A percentile compares a stretch with the other conserved stretches of the same genome.
phyloP scores from a whole-genome alignment of 2,797 vertebrate species.

The Cynopterus sphinx region DNA sequence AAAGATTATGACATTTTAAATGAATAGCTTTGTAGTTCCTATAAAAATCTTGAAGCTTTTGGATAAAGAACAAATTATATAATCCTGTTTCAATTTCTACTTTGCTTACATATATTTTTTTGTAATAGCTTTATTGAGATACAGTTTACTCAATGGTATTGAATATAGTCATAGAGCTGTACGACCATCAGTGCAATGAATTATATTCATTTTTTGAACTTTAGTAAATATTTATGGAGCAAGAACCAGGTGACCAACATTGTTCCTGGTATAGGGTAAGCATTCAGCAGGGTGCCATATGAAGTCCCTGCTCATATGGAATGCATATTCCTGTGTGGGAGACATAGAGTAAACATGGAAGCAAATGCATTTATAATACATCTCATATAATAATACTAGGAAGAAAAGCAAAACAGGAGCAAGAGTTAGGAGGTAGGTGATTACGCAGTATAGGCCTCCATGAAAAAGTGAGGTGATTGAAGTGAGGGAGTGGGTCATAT shows the following conservation, averaged over 20 bases:
- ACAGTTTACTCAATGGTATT: background rate
- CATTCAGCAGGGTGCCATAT: background rate
- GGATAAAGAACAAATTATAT: background rate
- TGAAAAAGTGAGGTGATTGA: background rate
- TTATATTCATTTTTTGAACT: background rate
- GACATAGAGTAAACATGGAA: background rate
- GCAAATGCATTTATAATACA: background rate
- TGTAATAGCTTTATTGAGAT: background rate
- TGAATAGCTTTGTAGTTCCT: background rate
- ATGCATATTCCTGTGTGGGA: background rate
- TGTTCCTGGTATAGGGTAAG: background rate
- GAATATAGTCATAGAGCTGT: background rate
- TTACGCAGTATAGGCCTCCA: background rate
- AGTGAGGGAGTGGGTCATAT: background rate
- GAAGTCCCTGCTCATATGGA: background rate
- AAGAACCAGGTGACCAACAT: fast-evolving
- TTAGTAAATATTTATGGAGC: background rate
- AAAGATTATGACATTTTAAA: background rate
- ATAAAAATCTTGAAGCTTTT: background rate
- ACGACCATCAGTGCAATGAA: background rate
- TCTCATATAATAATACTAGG: background rate
- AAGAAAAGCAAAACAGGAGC: background rate
- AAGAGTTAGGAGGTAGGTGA: background rate
- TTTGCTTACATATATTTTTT: background rate
- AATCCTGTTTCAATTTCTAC: background rate